Base-by-base conservation (phyloP, 2,797 vertebrate species). In the Iguana delicatissima region DNA sequence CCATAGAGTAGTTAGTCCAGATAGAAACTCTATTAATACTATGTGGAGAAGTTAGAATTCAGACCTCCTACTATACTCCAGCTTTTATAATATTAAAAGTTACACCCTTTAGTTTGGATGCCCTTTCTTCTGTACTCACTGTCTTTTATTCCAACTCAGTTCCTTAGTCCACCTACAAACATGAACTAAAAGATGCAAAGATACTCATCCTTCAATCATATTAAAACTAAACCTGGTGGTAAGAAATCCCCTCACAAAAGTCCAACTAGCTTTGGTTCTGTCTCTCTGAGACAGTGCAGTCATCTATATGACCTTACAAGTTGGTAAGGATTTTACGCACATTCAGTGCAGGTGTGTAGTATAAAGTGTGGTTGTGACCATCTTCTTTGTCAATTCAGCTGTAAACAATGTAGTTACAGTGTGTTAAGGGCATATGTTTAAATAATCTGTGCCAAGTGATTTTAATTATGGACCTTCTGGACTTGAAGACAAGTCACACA, bases 381-480 rank as follows among this genome's bases (percentile, higher is more conserved):
- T 73, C 46, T 76, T 18, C 77, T 32, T 26, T 22, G 62, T 52
- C 79, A 8, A 13, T 13, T 59, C 46, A 52, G 9, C 14, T 42
- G 9, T 24, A 52, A 6, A 57, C 42, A 52, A 16, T 14, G 22
- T n/a, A 9, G n/a, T n/a, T 14, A 38, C 10, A 57, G 10, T 85
- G 26, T 55, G 35, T 50, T 50, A 35, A 80, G 13, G 55, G 14
- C 46, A 20, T 64, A 59, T 22, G 76, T 29, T 50, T 74, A 90
- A 59, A 59, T 57, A 86, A 86, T 59, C 52, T 81, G 35, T 59
- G 13, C 42, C 67, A 76, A 87, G 46, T 77, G 24, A 52, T 83
- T 76, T 87, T 73, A 87, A 87, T 76, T 55, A 83, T 76, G n/a
- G 18, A 74, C 7, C 69, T 76, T 57, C n/a, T 32, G 14, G 55